Evolutionary conservation across 2,888 invertebrate genomes (phyloP), one percentile per base, ranked within the genome.

Genomic region (Drosophila percnosoma): DNA sequence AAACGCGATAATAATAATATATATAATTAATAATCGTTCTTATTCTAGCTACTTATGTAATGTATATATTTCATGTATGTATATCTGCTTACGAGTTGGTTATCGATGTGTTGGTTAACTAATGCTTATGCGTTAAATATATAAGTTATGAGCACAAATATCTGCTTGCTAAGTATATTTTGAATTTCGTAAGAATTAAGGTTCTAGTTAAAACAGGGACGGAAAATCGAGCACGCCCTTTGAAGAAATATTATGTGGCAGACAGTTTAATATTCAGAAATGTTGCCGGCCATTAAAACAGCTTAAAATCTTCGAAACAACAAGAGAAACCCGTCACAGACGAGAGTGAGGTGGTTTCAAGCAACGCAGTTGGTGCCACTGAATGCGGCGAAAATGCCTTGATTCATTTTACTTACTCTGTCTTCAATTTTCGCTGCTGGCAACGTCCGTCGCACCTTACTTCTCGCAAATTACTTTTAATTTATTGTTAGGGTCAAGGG

Each of bases 211-310:
- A 15, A 45, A 15, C 21, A 15, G 21, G 8, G 42, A 21, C 42
- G 11, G 21, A 11, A 42, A 21, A 21, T 42, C 42, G 42, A 42
- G 42, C 42, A 5, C 5, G 21, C 5, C 11, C 21, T 21, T 21
- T 42, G 21, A 57, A 51, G 40, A 45, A 60, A 59, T 73, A 63
- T 45, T 42, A 33, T 57, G 67, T 59, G 69, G 58, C 82, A 78
- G 83, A 73, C 77, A 78, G 87, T 83, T 89, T 85, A 86, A 85
- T 90, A 90, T 87, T 89, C 80, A 76, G 82, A 82, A 81, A 90
- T 85, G 78, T 81, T 88, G 84, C 82, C 75, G 80, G 78, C 83
- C 90, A 90, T 90, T 91, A 83, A 90, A 83, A 83, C 77, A 78
- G 73, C 74, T 82, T 81, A 81, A 78, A 79, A 69, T 72, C 52